These are phyloP conservation scores for Epizoanthus scotinus DNA, from an alignment of 92 coral and sea anemone species.

Conservation along the genomic window DNA sequence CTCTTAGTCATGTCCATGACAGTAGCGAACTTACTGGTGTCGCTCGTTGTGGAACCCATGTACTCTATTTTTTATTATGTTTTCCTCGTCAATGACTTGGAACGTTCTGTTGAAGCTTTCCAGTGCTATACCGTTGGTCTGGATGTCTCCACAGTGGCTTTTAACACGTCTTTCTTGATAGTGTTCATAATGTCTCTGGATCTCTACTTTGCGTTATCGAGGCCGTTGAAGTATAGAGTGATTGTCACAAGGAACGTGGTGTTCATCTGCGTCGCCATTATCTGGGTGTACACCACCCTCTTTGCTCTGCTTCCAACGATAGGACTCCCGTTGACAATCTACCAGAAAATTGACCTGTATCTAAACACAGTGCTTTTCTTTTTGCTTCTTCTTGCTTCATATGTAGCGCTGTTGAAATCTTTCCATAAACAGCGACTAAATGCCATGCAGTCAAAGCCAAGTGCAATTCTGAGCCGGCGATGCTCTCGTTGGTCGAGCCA, in stretches of 20 bases:
- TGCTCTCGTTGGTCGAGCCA: not conserved
- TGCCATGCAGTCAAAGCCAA: conserved; percentile 3
- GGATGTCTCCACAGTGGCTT: conserved; percentile 9
- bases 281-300: conserved; percentile 13
- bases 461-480: not conserved
- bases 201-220: conserved; percentile 26
- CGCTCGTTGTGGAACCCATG: conserved; percentile 34
- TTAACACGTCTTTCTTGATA: conserved; percentile 25
- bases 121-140: conserved; percentile 11
- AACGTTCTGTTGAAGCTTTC: conserved; percentile 10
- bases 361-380: conserved; percentile 27
- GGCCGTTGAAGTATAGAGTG: conserved; percentile 26
- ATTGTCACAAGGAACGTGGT: conserved; percentile 15
- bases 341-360: conserved; percentile 21
- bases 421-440: conserved; percentile 15
- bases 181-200: conserved; percentile 32
- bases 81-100: conserved; percentile 5
- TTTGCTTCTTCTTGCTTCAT: conserved; percentile 9
- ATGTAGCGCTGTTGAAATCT: conserved; percentile 25
- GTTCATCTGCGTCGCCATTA: conserved; percentile 1
- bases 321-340: conserved; percentile 16
- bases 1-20: conserved; percentile 24
- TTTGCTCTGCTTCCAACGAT: conserved; percentile 24
- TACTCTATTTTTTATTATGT: conserved; percentile 17
- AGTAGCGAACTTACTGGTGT: conserved; percentile 16